Evolutionary conservation across 1,140 invertebrate species (phyloP), one percentile per base, ranked within the genome.

Genomic region (Nymphalis io): DNA sequence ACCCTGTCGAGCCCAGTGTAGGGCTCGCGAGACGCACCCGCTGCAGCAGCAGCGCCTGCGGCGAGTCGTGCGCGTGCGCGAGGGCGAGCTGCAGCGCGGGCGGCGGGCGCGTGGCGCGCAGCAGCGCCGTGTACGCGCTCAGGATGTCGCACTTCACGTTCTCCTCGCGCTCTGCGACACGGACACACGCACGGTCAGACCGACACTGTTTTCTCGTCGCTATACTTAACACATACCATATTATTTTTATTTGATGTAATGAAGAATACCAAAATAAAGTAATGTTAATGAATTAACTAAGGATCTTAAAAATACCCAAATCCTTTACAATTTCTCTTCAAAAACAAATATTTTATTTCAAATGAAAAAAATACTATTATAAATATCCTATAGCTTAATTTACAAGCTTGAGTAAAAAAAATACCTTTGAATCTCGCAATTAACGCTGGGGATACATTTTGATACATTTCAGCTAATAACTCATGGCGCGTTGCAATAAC

Each of bases 71-170:
- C 13, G 82, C 73, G 2, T 86, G 85, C 3, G 84, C 74, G 15
- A 87, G 74, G 0, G 82, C 15, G 62, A 82, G 63, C 62, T 86
- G 86, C 60, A 89, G 63, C 2, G 89, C 77, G 16, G 88, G 89
- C 15, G 95, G 93, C 0, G 96, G 95, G 69, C 95, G 95, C 0
- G 98, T 98, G 88, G 98, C 98, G 73, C 96, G 94, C 60, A 99
- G 85, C n/a, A 99, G 89, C 0, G 98, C 96, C 61, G 98, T 96
- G 83, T 99, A 99, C 0, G 98, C 98, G 81, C 98, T 97, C 82
- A 99, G 98, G 57, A 99, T 98, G 83, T 99, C 99, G 51, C 97
- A 98, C 87, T 99, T 99, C 0, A 99, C 99, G 90, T 99, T 99
- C 92, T 99, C 99, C 92, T 99, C 99, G 46, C 99, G 94, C 91